Conservation (phyloP, 2,113 vertebrate genomes). For the Anguilla rostrata region DNA sequence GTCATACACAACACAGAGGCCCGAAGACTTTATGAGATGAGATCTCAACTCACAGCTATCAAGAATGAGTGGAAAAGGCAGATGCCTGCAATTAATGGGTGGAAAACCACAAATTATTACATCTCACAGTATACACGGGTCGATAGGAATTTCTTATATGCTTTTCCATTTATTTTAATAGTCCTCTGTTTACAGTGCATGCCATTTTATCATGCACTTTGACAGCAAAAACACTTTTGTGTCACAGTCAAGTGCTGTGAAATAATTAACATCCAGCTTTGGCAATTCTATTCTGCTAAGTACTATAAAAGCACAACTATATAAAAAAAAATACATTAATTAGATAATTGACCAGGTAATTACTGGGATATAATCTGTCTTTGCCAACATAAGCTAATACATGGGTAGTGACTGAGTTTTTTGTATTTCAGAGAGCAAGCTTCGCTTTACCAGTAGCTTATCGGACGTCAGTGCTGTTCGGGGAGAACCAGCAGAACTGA, state of each 20-base stretch:
- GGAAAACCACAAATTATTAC: too few species aligned
- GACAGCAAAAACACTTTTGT: neutral
- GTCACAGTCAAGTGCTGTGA: neutral
- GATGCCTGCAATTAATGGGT: too few species aligned
- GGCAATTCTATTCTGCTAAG: too few species aligned
- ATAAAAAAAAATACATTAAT: neutral
- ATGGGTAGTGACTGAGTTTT: neutral
- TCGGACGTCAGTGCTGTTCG: constrained; percentile 65
- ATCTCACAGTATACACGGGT: too few species aligned
- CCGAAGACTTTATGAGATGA: neutral
- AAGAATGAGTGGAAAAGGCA: too few species aligned
- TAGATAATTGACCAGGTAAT: neutral
- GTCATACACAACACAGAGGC: neutral
- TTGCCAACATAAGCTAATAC: neutral
- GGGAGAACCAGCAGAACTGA: constrained; percentile 68
- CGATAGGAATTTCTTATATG: too few species aligned
- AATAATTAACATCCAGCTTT: neutral
- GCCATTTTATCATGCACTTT: too few species aligned
- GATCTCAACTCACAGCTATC: neutral
- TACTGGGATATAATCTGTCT: neutral
- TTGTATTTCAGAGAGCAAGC: constrained; percentile 58
- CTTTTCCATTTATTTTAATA: too few species aligned
- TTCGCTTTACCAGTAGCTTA: constrained; percentile 71
- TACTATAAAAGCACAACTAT: neutral
- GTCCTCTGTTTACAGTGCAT: too few species aligned